Percentiles rank a stretch among this genome's conserved stretches.
phyloP scores from a whole-genome alignment of 2,113 vertebrate genomes.

The Marmota flaviventris region DNA sequence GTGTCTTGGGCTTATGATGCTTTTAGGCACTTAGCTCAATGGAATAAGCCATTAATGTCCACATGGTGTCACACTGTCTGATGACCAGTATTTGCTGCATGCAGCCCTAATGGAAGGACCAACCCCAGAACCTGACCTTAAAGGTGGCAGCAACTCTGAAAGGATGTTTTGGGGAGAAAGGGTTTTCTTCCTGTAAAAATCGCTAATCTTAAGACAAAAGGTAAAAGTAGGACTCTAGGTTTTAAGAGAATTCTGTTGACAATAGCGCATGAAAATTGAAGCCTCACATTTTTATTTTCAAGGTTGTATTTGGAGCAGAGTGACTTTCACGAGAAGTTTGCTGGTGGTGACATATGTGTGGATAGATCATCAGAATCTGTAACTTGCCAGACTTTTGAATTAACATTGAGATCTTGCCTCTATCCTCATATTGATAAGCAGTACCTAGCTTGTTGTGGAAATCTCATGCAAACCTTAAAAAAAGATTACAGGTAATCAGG shows the following conservation, averaged over 20 bases:
- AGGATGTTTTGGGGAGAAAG: background rate
- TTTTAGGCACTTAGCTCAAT: background rate
- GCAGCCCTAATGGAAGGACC: background rate
- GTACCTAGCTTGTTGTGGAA: conserved; percentile 98
- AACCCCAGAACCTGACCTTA: background rate
- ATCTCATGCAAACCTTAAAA: conserved; percentile 97
- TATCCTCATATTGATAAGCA: conserved; percentile 97
- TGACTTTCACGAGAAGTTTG: conserved; percentile 96
- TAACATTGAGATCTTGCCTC: conserved; percentile 96
- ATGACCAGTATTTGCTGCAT: background rate
- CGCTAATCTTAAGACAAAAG: background rate
- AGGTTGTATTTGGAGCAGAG: conserved; percentile 97
- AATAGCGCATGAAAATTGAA: background rate
- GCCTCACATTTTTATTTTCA: conserved; percentile 70
- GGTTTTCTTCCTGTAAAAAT: background rate
- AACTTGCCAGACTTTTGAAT: conserved; percentile 97
- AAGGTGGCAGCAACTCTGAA: background rate
- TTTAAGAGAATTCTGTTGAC: conserved; percentile 7
- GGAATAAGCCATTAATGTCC: background rate
- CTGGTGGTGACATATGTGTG: conserved; percentile 93
- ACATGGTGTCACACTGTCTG: background rate
- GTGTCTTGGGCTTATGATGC: background rate
- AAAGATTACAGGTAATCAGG: conserved; percentile 94
- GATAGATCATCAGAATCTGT: conserved; percentile 97
- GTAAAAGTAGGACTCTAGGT: background rate